Conservation (phyloP, 2,888 invertebrate genomes). For the Calameuta idolon region DNA sequence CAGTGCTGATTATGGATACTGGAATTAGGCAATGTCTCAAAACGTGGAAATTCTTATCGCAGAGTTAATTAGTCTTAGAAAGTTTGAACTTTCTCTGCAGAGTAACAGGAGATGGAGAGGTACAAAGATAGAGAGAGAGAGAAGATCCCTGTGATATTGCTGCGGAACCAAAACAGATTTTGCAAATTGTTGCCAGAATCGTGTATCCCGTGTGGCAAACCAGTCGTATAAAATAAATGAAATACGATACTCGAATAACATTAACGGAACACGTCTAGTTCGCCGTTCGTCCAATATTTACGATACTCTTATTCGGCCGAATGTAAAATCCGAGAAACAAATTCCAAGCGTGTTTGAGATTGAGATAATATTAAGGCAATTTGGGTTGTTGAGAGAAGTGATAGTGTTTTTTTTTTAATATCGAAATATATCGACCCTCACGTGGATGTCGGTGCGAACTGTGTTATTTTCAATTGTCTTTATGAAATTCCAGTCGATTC, state of each 20-base stretch:
- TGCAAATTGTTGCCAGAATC: neutral
- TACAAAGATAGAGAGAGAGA: slow-evolving; percentile 8
- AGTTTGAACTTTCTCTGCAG: neutral
- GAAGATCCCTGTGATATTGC: neutral
- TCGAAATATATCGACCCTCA: neutral
- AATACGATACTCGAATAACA: neutral
- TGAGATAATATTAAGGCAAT: too few relatives aligned
- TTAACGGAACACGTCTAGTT: neutral
- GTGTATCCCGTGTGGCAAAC: neutral
- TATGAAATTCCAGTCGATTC: neutral
- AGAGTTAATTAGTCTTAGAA: neutral
- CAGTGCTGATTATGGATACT: neutral
- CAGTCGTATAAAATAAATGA: neutral
- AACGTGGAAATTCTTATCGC: neutral
- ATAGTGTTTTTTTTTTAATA: neutral
- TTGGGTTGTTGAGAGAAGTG: neutral
- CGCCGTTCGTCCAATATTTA: neutral
- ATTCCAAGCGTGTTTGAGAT: neutral
- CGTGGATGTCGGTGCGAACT: neutral
- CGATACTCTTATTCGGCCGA: neutral
- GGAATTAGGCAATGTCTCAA: neutral
- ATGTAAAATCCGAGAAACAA: neutral
- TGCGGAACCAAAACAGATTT: neutral
- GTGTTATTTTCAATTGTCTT: neutral
- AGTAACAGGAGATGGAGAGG: slow-evolving; percentile 10